Evolutionary conservation across 2,888 invertebrate species (phyloP).

Genomic region (Crocallis elinguaria): DNA sequence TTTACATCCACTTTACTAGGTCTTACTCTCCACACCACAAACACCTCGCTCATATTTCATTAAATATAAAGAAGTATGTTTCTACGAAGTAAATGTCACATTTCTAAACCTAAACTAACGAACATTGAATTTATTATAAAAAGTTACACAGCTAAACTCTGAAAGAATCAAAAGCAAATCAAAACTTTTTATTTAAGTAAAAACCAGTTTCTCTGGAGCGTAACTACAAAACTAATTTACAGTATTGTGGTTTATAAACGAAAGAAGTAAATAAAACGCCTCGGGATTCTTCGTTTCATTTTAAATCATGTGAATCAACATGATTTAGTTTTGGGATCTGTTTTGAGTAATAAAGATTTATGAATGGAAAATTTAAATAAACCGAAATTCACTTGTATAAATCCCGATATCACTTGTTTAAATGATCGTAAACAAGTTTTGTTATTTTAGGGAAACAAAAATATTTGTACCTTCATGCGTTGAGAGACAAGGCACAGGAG

Average conservation of each 20-base stretch:
- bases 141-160: no score
- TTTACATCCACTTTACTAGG: no score
- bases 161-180: neutral
- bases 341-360: slow-evolving; percentile 34
- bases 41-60: no score
- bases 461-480: slow-evolving; percentile 34
- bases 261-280: slow-evolving; percentile 32
- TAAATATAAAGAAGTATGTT: no score
- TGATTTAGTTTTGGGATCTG: slow-evolving; percentile 32
- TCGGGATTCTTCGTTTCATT: slow-evolving; percentile 28
- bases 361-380: slow-evolving; percentile 27
- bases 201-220: slow-evolving; percentile 11
- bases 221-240: slow-evolving; percentile 30
- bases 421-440: slow-evolving; percentile 12
- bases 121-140: no score
- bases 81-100: no score
- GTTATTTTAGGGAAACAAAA: slow-evolving; percentile 26
- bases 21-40: no score
- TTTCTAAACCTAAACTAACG: no score
- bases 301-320: slow-evolving; percentile 35
- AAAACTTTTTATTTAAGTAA: neutral
- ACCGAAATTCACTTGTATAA: slow-evolving; percentile 13
- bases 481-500: slow-evolving; percentile 26
- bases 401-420: slow-evolving; percentile 15
- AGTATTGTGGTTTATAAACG: slow-evolving; percentile 24